Evolutionary conservation across 2,113 vertebrate genomes (phyloP).

Genomic region (Scopus umbretta): DNA sequence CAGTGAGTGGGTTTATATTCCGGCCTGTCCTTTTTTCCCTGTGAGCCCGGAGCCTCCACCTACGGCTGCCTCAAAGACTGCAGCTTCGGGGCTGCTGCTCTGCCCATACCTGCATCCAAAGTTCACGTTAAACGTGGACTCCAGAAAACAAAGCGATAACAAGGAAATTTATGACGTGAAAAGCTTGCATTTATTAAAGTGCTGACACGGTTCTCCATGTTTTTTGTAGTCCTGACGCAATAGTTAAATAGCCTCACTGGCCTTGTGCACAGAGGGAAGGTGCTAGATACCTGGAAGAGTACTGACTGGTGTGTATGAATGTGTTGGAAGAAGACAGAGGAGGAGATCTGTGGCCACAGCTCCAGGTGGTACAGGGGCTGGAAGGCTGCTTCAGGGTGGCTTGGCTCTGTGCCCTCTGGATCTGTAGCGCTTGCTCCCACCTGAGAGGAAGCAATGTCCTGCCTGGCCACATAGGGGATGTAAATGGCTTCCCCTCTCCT

Average conservation of each 20-base stretch:
- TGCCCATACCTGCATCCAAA: neutral
- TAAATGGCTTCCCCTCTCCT: neutral
- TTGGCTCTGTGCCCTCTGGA: no score
- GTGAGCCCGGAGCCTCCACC: fast-evolving
- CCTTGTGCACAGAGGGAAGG: neutral
- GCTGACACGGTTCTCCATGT: neutral
- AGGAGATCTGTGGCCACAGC: neutral
- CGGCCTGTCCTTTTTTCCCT: fast-evolving
- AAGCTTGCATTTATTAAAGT: fast-evolving
- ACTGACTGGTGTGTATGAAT: fast-evolving
- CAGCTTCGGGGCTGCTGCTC: neutral
- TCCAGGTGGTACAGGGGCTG: neutral
- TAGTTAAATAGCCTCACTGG: fast-evolving
- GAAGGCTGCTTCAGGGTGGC: neutral
- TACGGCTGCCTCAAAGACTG: fast-evolving
- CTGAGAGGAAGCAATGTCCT: neutral
- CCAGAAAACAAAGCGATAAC: neutral
- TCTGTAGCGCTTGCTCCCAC: neutral
- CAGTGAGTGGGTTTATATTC: neutral
- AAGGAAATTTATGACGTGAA: neutral
- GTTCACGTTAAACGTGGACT: neutral
- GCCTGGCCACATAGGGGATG: fast-evolving
- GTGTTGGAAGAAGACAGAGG: neutral
- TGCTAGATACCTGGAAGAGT: fast-evolving
- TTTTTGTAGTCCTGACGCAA: neutral